A percentile compares a stretch with the other conserved stretches of the same genome.
phyloP scores from a whole-genome alignment of 2,797 vertebrate species.

The Tadarida brasiliensis region DNA sequence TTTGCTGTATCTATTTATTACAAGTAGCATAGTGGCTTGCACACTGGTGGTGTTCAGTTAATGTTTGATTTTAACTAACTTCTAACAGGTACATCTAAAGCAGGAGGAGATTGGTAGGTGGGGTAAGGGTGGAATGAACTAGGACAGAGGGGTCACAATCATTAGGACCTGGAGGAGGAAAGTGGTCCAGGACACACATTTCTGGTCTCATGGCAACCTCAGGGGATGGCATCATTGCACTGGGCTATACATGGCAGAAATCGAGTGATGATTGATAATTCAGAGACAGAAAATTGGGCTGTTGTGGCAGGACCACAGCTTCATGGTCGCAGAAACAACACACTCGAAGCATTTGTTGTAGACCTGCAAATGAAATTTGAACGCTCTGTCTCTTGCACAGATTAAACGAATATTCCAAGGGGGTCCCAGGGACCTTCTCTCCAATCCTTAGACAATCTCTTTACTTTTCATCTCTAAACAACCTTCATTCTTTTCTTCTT shows the following conservation, averaged over 20 bases:
- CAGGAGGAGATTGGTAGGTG: background rate
- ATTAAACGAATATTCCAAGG: background rate
- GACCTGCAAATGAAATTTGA: background rate
- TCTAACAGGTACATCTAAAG: background rate
- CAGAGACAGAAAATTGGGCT: background rate
- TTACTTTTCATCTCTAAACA: background rate
- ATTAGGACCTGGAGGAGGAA: background rate
- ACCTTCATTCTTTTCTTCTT: background rate
- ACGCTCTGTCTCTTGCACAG: background rate
- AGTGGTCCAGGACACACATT: background rate
- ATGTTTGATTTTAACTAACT: constrained; percentile 26
- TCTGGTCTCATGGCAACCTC: background rate
- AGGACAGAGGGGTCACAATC: background rate
- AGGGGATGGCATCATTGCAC: background rate
- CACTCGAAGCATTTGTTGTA: background rate
- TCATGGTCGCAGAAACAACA: background rate
- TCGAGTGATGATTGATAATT: background rate
- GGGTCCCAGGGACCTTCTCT: background rate
- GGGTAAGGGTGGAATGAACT: background rate
- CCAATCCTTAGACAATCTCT: background rate
- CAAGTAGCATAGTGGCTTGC: background rate
- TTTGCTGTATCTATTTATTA: background rate
- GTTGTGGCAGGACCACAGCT: background rate
- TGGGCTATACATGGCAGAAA: background rate
- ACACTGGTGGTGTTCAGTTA: background rate